Evolutionary conservation across 2,888 invertebrate genomes (phyloP).

Genomic region (Aquatica leii): DNA sequence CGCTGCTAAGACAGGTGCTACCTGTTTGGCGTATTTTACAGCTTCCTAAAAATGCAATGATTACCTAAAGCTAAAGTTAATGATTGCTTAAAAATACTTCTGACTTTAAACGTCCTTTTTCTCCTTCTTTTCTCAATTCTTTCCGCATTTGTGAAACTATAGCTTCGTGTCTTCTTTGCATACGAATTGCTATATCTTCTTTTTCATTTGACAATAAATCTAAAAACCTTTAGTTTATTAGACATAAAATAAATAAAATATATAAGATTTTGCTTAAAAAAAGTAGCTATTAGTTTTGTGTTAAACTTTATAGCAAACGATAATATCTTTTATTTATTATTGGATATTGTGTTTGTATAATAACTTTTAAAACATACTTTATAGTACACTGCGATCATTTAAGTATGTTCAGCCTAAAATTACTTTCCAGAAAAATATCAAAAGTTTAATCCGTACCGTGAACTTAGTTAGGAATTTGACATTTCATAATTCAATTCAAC

Average conservation of each 20-base stretch:
- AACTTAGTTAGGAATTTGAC: too few relatives aligned
- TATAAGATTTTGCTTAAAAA: too few relatives aligned
- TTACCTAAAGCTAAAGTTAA: slow-evolving; percentile 11
- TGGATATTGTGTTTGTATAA: too few relatives aligned
- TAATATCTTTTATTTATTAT: too few relatives aligned
- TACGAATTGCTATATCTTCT: slow-evolving; percentile 55
- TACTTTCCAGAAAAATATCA: too few relatives aligned
- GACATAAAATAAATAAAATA: too few relatives aligned
- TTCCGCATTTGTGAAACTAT: slow-evolving; percentile 58
- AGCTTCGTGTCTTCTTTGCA: slow-evolving; percentile 57
- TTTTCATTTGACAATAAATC: slow-evolving; percentile 53
- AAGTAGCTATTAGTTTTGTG: not conserved
- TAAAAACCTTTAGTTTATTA: slow-evolving; percentile 49
- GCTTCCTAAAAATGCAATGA: slow-evolving; percentile 45
- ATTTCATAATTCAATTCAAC: too few relatives aligned
- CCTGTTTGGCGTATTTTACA: slow-evolving; percentile 46
- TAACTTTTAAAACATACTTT: too few relatives aligned
- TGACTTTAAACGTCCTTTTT: slow-evolving; percentile 49
- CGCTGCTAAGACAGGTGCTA: slow-evolving; percentile 45
- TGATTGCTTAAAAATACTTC: slow-evolving; percentile 47
- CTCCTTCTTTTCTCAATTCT: slow-evolving; percentile 55
- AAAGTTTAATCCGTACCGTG: too few relatives aligned
- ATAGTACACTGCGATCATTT: too few relatives aligned
- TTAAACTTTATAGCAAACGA: too few relatives aligned
- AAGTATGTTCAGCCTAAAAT: too few relatives aligned